phyloP scores from a whole-genome alignment of 1,140 invertebrate genomes.

The Sitophilus oryzae region DNA sequence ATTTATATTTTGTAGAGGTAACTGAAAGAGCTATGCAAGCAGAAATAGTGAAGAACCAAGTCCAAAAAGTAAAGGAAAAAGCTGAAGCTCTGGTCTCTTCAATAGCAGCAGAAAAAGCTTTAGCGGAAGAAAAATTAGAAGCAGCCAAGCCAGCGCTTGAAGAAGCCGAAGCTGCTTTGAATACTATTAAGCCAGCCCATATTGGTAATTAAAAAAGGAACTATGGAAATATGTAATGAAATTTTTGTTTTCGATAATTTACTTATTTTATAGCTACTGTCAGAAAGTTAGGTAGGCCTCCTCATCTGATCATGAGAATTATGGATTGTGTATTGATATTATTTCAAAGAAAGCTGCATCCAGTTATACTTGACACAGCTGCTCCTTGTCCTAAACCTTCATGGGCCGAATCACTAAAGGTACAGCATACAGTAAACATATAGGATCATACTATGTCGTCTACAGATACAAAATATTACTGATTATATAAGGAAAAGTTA shows the following conservation, averaged over 20 bases:
- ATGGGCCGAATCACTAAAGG: conserved; percentile 93
- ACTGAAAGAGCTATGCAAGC: conserved; percentile 89
- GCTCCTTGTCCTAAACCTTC: conserved; percentile 86
- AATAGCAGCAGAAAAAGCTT: conserved; percentile 85
- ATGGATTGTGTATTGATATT: conserved; percentile 95
- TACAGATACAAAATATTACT: not conserved
- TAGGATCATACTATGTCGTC: not conserved
- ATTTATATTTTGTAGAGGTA: conserved; percentile 53
- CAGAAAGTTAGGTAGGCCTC: conserved; percentile 86
- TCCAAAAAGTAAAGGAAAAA: conserved; percentile 92
- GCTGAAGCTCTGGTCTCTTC: conserved; percentile 84
- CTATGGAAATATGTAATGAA: not conserved
- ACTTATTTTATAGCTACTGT: conserved; percentile 68
- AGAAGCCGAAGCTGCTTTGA: conserved; percentile 91
- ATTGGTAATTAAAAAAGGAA: conserved; percentile 53
- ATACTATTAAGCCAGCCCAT: conserved; percentile 94
- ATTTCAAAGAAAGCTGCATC: conserved; percentile 82
- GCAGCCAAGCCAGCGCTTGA: conserved; percentile 85
- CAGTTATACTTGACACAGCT: conserved; percentile 72
- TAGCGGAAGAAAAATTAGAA: conserved; percentile 87
- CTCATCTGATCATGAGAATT: conserved; percentile 95
- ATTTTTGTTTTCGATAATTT: conserved; percentile 1
- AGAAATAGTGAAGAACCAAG: conserved; percentile 91
- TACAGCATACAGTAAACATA: conserved; percentile 36
- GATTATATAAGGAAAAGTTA: not conserved